Evolutionary conservation across 2,113 vertebrate genomes (phyloP), one percentile per base, ranked within the genome.

Genomic region (Toxostoma redivivum): DNA sequence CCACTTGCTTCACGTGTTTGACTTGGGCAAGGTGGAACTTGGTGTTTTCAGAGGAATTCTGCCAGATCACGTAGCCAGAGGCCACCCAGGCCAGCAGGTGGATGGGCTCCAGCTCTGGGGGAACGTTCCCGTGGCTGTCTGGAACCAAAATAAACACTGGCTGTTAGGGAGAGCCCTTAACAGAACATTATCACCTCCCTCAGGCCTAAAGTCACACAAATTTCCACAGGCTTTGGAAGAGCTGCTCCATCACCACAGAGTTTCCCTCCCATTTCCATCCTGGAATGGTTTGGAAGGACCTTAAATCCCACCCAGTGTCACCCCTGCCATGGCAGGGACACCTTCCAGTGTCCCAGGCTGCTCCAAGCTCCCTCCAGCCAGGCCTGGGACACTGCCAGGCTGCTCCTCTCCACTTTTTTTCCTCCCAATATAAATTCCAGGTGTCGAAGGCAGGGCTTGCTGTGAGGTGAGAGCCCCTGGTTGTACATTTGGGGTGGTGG

Each of bases 1-100:
- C 99, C 99, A 98, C 98, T 97, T 99, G 99, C n/a, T 98, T 98
- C 93, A 99, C 94, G 12, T 90, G 98, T 94, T 98, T 97, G 47
- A 99, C 97, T 91, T 98, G 98, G 85, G 96, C 98, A 93, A 99
- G 82, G 50, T 98, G 98, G 95, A 98, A 98, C 61, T 98, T 97
- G 0, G 99, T 99, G 73, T 98, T 94, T 94, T 99, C 99, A 6
- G 97, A 99, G 21, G 99, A 99, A 84, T 99, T 98, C 25, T 98
- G 98, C 98, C 99, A 98, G 97, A 98, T 98, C 81, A 99, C 45
- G 3, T 98, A 98, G 94, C 99, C 98, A 76, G 98, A 97, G 61
- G 98, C 99, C 5, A 91, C 98, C 20, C 57, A 84, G 8, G 98
- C 98, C 12, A 99, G 97, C 76, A 98, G 94, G 97, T 81, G 97